Base-by-base conservation (phyloP, 2,888 invertebrate genomes). In the Andricus curvator region DNA sequence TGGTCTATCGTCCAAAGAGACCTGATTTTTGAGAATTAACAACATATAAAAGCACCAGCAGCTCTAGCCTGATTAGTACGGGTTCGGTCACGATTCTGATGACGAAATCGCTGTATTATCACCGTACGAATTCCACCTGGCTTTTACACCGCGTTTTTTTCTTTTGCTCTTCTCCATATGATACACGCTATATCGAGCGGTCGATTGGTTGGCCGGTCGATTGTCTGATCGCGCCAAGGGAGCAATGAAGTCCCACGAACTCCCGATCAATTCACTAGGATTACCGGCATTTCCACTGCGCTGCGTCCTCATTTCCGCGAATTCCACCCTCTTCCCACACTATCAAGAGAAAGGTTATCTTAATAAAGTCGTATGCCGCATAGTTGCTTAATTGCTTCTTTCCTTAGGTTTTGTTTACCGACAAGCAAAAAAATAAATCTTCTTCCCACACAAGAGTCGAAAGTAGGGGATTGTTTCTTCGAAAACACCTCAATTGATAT, bases 31-130 rank as follows among this genome's bases (percentile, higher is more conserved):
- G 51, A 20, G 17, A 51, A 51, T n/a, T 44, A 4, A 0, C 13
- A 17, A 68, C 3, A 48, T 29, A 25, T 25, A 25, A 15, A 25
- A 68, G 15, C 44, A 48, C 25, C 25, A 22, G n/a, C 15, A 22
- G n/a, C 22, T 68, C 44, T 37, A 67, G 25, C 9, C 20, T 68
- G 4, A 48, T 22, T 79, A 48, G 60, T 78, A 70, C 78, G 84
- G 29, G 78, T 80, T 65, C 68, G 82, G 85, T 85, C 86, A 80
- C 68, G 77, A 80, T 67, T 66, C 48, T 29, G 78, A 84, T 86
- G 88, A 88, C 88, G 85, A 88, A 87, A 88, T 87, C 88, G 86
- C 83, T 87, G 87, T 84, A 87, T 89, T 89, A 88, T 86, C 86
- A 83, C 86, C 85, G 80, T 79, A 81, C 83, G 29, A 51, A 70